Evolutionary conservation across 2,888 invertebrate species (phyloP), one percentile per base, ranked within the genome.

Genomic region (Trichogramma dendrolimi): DNA sequence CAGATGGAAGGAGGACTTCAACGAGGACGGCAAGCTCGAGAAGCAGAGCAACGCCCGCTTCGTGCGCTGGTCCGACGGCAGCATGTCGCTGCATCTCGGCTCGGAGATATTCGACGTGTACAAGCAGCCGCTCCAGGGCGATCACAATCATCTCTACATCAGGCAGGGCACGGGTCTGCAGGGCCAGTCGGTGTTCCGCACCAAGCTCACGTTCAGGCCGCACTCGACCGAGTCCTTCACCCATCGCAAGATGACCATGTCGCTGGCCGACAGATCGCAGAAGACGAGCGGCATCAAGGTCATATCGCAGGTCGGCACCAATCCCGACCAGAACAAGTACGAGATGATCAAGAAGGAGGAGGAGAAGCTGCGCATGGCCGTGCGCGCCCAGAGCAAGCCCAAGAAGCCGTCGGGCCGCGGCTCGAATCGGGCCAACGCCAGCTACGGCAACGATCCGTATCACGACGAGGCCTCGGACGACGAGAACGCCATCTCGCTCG

Each of bases 221-320:
- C 96, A 97, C 78, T 98, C 98, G 0, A 99, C 98, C 0, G 98
- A 99, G 77, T 97, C 97, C 38, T 96, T 97, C 81, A 99, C 99
- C 0, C 98, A 99, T 80, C 87, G 96, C 69, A 99, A 99, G 85
- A 97, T 99, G 92, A 99, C 98, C 0, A 85, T 98, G 80, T 97
- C 96, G 0, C 83, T 98, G 69, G 98, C 98, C 0, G 98, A 99
- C 80, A 85, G 96, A 58, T 92, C 94, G 50, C 89, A 92, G 56
- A 96, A 96, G 81, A 92, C 94, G 0, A 89, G 91, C 1, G 94
- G 95, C 56, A 97, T 99, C 73, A 96, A 97, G 81, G 94, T 99
- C 60, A 82, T 99, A 69, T 94, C 96, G 1, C 94, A 93, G 79
- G 93, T 95, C 47, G 95, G 94, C 5, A 86, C 86, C 65, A 96